A percentile compares a stretch with the other conserved stretches of the same genome.
These are phyloP conservation scores for Sebastes hopkinsi DNA, from an alignment of 2,797 vertebrate species.

Conservation along the genomic window DNA sequence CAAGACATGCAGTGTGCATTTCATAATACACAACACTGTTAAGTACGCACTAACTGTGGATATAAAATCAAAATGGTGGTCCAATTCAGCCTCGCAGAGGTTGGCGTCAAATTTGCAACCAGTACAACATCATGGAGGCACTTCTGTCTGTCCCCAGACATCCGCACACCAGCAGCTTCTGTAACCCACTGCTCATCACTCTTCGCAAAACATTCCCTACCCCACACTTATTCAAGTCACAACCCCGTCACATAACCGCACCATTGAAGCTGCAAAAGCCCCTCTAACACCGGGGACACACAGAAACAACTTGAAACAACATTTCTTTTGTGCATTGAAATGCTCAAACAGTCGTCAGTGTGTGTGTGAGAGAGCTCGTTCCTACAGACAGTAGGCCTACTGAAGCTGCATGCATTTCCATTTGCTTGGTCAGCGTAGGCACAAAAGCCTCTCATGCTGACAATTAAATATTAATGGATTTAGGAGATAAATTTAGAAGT, in stretches of 20 bases:
- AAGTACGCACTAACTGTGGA: constrained; percentile 5
- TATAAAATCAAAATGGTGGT: constrained; percentile 50
- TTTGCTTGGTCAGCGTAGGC: constrained; percentile 69
- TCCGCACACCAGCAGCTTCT: not conserved
- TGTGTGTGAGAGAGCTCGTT: constrained; percentile 19
- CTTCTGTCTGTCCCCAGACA: not conserved
- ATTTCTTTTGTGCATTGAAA: constrained; percentile 57
- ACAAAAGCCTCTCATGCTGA: constrained; percentile 58
- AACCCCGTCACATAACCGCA: constrained; percentile 28
- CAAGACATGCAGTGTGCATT: constrained; percentile 28
- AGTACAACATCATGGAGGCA: not conserved
- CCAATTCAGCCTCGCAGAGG: constrained; percentile 2
- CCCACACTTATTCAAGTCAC: constrained; percentile 23
- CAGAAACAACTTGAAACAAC: constrained; percentile 51
- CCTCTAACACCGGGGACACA: constrained; percentile 22
- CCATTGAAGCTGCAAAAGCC: constrained; percentile 23
- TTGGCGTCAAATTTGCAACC: constrained; percentile 2
- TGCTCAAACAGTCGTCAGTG: constrained; percentile 42
- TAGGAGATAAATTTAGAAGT: constrained; percentile 74
- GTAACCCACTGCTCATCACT: not conserved
- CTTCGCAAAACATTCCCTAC: constrained; percentile 3
- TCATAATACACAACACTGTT: constrained; percentile 25
- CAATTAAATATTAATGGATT: constrained; percentile 76
- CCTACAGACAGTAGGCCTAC: constrained; percentile 47
- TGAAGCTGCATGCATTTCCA: constrained; percentile 48